Base-by-base conservation (phyloP, 2,888 invertebrate species). In the Diarsia mendica region DNA sequence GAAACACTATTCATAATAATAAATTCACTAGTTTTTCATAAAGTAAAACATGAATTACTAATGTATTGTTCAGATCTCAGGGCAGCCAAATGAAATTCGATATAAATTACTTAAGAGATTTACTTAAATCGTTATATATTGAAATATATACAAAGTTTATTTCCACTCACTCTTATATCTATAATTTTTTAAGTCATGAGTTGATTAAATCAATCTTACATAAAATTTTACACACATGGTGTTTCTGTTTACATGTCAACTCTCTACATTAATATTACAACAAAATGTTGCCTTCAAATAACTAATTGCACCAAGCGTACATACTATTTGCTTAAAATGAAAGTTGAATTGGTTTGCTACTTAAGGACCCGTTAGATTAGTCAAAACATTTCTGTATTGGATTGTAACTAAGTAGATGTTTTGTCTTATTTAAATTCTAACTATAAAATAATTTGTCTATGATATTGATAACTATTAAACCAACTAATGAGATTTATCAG, bases 111-210 rank as follows among this genome's bases (percentile, higher is more conserved):
- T 95, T 95, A 95, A 95, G 95, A 96, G 94, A 93, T 96, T 96
- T 96, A 95, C 95, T 96, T 96, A 95, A 93, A 93, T 92, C 90
- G 92, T 95, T 95, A 94, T 95, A 95, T 95, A 94, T 92, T 95
- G 94, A 95, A 95, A 93, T 96, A 96, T 96, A 94, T 96, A 96
- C 95, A 96, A 93, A 94, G 93, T 95, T 95, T 92, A 92, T 92
- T 94, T 94, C 93, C 94, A 94, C 94, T 95, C 95, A 92, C 91
- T 93, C 95, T 95, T 95, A 95, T 81, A 92, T 91, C 95, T 96
- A 96, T 90, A 91, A 87, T 92, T 94, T 94, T 93, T 94, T 94
- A 95, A 95, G 94, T 95, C 94, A 95, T 95, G 95, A 95, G 94
- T 94, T 92, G 95, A 95, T 96, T 94, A 95, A 95, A 96, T 95